phyloP scores from a whole-genome alignment of 2,888 invertebrate species.

The Colletes collaris region DNA sequence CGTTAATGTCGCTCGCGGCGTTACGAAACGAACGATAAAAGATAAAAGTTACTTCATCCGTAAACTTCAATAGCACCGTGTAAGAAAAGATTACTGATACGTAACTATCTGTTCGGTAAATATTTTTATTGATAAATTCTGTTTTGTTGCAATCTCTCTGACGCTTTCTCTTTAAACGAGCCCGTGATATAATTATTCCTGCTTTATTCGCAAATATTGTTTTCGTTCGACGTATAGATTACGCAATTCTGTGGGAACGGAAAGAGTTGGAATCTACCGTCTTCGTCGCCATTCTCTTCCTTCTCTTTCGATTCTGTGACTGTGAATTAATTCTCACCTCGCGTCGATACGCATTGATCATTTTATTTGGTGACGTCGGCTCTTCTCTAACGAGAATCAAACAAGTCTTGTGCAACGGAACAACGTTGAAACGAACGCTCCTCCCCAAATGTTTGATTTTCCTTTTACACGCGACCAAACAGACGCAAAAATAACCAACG shows the following conservation, averaged over 20 bases:
- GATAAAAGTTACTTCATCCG: slow-evolving; percentile 10
- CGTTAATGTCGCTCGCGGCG: neutral
- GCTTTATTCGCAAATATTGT: neutral
- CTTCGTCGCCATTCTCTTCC: neutral
- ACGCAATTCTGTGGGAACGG: neutral
- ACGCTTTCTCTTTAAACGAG: neutral
- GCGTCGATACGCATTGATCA: neutral
- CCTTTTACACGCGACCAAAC: neutral
- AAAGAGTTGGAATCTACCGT: neutral
- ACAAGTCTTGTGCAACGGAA: too few species aligned
- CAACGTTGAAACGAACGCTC: too few species aligned
- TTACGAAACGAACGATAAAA: slow-evolving; percentile 22
- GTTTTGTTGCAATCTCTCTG: neutral
- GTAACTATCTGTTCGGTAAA: neutral
- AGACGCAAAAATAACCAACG: slow-evolving; percentile 16
- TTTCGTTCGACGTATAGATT: neutral
- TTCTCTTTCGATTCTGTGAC: neutral
- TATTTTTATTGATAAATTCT: neutral
- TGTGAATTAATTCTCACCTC: neutral
- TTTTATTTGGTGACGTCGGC: neutral
- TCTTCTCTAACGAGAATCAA: too few species aligned
- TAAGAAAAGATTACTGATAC: neutral
- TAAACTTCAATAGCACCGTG: neutral
- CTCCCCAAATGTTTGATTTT: neutral
- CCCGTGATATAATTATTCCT: neutral